Conservation (phyloP, 2,888 invertebrate species). For the Hermaeophaga mercurialis region DNA sequence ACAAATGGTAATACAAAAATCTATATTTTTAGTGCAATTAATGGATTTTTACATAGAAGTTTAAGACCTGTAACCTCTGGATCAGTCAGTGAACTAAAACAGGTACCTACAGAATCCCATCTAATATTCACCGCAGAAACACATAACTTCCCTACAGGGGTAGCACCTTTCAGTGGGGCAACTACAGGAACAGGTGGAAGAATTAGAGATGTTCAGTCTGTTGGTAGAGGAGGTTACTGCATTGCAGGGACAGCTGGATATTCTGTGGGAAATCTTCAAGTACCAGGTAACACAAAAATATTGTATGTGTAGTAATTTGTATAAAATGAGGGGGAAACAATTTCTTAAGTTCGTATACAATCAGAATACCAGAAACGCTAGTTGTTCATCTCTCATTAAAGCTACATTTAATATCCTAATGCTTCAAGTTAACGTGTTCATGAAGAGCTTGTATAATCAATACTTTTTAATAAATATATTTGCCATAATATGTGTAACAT, state of each 20-base stretch:
- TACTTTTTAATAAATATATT: too few relatives aligned
- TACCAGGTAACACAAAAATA: conserved; percentile 69
- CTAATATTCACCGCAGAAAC: conserved; percentile 98
- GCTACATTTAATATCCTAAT: too few relatives aligned
- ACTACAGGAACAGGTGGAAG: conserved; percentile 98
- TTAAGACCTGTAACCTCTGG: conserved; percentile 73
- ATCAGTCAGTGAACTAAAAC: conserved; percentile 63
- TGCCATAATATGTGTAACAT: too few relatives aligned
- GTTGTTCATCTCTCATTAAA: too few relatives aligned
- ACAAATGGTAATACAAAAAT: too few relatives aligned
- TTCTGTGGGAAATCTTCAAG: conserved; percentile 89
- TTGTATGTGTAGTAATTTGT: background rate
- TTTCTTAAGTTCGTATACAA: too few relatives aligned
- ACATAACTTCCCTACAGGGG: conserved; percentile 97
- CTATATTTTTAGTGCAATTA: conserved; percentile 81
- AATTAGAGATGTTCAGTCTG: conserved; percentile 92
- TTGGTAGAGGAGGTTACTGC: conserved; percentile 91
- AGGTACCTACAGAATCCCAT: conserved; percentile 71
- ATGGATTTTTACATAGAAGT: conserved; percentile 75
- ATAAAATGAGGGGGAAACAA: too few relatives aligned
- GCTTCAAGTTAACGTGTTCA: too few relatives aligned
- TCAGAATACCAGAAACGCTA: too few relatives aligned
- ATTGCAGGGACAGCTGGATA: conserved; percentile 97
- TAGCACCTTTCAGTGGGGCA: conserved; percentile 97
- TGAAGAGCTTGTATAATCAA: too few relatives aligned